These are phyloP conservation scores for Tenebrio molitor DNA, from an alignment of 1,140 invertebrate species.

Conservation along the genomic window DNA sequence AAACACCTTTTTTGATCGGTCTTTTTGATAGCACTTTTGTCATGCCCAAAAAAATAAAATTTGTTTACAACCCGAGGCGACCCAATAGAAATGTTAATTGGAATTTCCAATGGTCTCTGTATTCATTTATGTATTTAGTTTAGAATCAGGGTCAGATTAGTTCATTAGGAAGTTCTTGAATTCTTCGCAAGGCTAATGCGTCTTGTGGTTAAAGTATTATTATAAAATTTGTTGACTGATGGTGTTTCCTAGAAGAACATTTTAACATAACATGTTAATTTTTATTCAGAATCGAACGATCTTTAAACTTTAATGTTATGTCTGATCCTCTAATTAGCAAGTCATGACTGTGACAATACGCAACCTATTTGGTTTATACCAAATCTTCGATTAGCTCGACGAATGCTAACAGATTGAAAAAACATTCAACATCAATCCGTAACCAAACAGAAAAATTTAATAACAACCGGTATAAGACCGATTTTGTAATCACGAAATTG, in stretches of 20 bases:
- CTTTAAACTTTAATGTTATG: background rate
- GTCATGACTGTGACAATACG: too few species aligned
- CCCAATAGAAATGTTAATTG: conserved; percentile 11
- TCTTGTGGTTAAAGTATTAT: too few species aligned
- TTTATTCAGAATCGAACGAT: background rate
- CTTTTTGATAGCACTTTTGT: too few species aligned
- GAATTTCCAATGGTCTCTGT: background rate
- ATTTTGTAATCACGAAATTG: too few species aligned
- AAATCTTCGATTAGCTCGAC: too few species aligned
- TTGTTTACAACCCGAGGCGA: conserved; percentile 23
- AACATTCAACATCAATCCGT: too few species aligned
- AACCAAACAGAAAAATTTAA: too few species aligned
- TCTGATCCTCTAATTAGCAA: background rate
- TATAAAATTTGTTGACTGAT: background rate
- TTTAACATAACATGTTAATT: conserved; percentile 6
- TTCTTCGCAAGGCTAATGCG: conserved; percentile 14
- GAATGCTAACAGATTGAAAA: too few species aligned
- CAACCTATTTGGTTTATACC: too few species aligned
- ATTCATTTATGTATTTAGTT: conserved; percentile 31
- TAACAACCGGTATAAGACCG: too few species aligned
- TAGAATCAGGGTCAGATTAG: conserved; percentile 28
- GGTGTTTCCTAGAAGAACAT: background rate
- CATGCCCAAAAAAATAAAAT: too few species aligned
- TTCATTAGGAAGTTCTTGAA: conserved; percentile 22
- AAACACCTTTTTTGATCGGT: too few species aligned